These are phyloP conservation scores for Yponomeuta plumbellus DNA, from an alignment of 2,888 invertebrate genomes.

Conservation along the genomic window DNA sequence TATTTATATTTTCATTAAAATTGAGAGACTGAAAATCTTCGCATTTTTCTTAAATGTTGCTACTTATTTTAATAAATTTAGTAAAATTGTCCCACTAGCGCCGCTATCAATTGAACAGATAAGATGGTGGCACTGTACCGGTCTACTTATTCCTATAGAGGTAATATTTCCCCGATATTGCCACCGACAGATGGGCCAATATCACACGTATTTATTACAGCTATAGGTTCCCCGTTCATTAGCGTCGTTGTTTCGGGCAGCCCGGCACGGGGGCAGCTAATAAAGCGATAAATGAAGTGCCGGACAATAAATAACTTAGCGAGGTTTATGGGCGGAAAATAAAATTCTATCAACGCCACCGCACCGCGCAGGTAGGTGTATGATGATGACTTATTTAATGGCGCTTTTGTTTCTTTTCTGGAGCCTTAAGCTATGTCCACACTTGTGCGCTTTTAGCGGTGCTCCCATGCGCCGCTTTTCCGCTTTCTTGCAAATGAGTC, in stretches of 20 bases:
- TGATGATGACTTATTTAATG: slow-evolving; percentile 5
- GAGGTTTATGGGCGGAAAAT: slow-evolving; percentile 32
- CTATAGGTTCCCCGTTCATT: slow-evolving; percentile 10
- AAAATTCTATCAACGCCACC: slow-evolving; percentile 32
- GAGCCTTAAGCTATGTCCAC: too few species aligned
- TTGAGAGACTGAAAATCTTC: too few species aligned
- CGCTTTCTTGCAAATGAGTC: too few species aligned
- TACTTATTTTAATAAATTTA: too few species aligned
- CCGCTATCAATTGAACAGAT: too few species aligned
- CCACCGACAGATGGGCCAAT: background rate
- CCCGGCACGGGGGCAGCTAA: slow-evolving; percentile 59
- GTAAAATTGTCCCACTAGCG: too few species aligned
- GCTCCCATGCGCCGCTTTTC: too few species aligned
- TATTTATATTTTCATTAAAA: too few species aligned
- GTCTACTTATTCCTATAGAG: background rate
- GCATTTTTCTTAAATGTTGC: too few species aligned
- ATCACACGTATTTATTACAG: background rate
- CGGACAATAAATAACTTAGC: slow-evolving; percentile 40
- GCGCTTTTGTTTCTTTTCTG: background rate
- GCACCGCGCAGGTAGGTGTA: slow-evolving; percentile 7
- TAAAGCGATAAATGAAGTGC: slow-evolving; percentile 64
- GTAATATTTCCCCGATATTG: background rate
- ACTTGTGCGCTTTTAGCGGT: too few species aligned
- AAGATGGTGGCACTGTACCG: too few species aligned
- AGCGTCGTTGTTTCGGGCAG: slow-evolving; percentile 15